phyloP scores from a whole-genome alignment of 2,113 vertebrate species.

The Rattus rattus region DNA sequence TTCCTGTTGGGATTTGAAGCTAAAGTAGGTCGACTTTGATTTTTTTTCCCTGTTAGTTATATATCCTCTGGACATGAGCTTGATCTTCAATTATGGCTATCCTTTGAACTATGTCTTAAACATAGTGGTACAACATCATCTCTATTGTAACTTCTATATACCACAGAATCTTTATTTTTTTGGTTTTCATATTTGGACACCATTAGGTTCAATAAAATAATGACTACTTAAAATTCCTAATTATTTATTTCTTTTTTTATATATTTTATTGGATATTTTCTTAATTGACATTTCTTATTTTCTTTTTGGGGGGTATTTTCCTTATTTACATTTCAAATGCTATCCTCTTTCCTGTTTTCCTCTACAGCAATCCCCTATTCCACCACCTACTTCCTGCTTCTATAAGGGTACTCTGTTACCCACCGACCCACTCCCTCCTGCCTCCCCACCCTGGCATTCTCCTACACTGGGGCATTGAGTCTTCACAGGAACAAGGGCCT shows the following conservation, averaged over 20 bases:
- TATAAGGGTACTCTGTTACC: no score
- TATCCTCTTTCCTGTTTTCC: no score
- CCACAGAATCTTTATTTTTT: not conserved
- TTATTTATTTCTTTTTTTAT: not conserved
- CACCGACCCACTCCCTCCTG: no score
- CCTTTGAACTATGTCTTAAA: not conserved
- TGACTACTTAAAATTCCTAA: not conserved
- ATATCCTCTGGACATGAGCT: not conserved
- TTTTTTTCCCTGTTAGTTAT: not conserved
- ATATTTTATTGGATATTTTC: no score
- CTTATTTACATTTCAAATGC: no score
- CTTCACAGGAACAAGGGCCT: no score
- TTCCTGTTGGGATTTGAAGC: not conserved
- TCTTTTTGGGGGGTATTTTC: no score
- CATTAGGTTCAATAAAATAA: not conserved
- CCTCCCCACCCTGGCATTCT: no score
- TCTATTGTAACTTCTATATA: not conserved
- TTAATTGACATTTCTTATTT: no score
- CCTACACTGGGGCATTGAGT: no score
- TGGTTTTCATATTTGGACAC: not conserved
- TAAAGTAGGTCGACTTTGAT: not conserved
- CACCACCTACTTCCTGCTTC: no score
- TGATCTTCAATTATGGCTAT: not conserved
- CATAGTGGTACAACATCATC: not conserved
- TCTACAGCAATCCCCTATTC: no score